These are phyloP conservation scores for Nanorana parkeri DNA, from an alignment of 2,113 vertebrate genomes.

Conservation along the genomic window DNA sequence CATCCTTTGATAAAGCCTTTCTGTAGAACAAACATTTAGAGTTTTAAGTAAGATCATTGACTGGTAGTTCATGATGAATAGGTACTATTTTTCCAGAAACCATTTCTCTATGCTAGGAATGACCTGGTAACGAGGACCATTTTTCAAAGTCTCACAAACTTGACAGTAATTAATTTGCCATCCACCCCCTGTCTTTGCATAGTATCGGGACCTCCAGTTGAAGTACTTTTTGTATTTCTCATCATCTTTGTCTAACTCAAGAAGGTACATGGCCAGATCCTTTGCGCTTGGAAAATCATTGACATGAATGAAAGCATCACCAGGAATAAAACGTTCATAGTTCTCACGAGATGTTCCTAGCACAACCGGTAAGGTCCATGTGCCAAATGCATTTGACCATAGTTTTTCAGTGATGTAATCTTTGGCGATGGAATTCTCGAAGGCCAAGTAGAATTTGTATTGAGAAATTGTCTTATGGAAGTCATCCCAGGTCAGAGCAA, in stretches of 20 bases:
- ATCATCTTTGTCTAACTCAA: slow-evolving; percentile 61
- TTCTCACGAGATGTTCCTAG: slow-evolving; percentile 72
- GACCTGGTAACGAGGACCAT: neutral
- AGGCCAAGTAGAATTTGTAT: slow-evolving; percentile 74
- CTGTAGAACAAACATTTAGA: no score
- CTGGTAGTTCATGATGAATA: no score
- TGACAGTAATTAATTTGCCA: neutral
- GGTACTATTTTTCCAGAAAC: neutral
- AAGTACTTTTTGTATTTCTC: slow-evolving; percentile 68
- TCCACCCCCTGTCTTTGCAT: neutral
- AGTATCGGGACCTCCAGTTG: slow-evolving; percentile 64
- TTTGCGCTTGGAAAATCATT: slow-evolving; percentile 68
- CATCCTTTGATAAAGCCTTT: no score
- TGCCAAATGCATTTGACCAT: slow-evolving; percentile 73
- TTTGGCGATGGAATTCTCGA: slow-evolving; percentile 76
- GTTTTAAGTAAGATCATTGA: no score
- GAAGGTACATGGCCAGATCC: slow-evolving; percentile 67
- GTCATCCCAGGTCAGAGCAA: slow-evolving; percentile 42
- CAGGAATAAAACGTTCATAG: slow-evolving; percentile 71
- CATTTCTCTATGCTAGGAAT: slow-evolving; percentile 5
- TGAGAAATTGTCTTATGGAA: slow-evolving; percentile 37
- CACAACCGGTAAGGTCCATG: slow-evolving; percentile 70
- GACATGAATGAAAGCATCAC: slow-evolving; percentile 77
- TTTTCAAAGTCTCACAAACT: neutral
- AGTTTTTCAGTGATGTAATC: slow-evolving; percentile 83